phyloP scores from a whole-genome alignment of 2,888 invertebrate genomes.

The Craniophora ligustri region DNA sequence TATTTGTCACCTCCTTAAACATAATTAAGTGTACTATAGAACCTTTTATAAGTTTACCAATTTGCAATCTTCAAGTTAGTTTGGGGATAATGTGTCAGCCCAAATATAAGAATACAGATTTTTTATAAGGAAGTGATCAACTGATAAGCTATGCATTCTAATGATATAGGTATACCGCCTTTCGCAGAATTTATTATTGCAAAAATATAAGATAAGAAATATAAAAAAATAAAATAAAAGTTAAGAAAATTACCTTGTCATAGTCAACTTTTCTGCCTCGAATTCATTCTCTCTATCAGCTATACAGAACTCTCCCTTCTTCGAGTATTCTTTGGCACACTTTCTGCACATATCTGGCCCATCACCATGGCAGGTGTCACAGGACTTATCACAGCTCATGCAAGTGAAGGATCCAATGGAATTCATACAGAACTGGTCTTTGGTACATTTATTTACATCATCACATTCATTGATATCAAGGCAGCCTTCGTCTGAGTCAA shows the following conservation, averaged over 20 bases:
- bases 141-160: too few species aligned
- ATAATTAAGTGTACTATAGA: too few species aligned
- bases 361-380: slow-evolving; percentile 95
- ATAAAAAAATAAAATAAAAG: slow-evolving; percentile 4
- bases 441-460: slow-evolving; percentile 84
- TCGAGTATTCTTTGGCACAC: slow-evolving; percentile 93
- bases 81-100: too few species aligned
- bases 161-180: too few species aligned
- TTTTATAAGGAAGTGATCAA: too few species aligned
- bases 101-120: too few species aligned
- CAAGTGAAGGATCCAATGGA: slow-evolving; percentile 95
- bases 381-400: slow-evolving; percentile 94
- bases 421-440: slow-evolving; percentile 95
- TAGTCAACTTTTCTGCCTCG: slow-evolving; percentile 71
- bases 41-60: too few species aligned
- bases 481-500: slow-evolving; percentile 93
- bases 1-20: too few species aligned
- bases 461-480: slow-evolving; percentile 95
- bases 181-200: too few species aligned
- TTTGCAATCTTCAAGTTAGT: too few species aligned
- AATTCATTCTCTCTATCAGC: slow-evolving; percentile 88
- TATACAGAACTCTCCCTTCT: slow-evolving; percentile 93
- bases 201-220: slow-evolving; percentile 31
- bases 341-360: slow-evolving; percentile 96
- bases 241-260: slow-evolving; percentile 74